Conservation (phyloP, 64 coral and sea anemone genomes). For the Astreopora myriophthalma region DNA sequence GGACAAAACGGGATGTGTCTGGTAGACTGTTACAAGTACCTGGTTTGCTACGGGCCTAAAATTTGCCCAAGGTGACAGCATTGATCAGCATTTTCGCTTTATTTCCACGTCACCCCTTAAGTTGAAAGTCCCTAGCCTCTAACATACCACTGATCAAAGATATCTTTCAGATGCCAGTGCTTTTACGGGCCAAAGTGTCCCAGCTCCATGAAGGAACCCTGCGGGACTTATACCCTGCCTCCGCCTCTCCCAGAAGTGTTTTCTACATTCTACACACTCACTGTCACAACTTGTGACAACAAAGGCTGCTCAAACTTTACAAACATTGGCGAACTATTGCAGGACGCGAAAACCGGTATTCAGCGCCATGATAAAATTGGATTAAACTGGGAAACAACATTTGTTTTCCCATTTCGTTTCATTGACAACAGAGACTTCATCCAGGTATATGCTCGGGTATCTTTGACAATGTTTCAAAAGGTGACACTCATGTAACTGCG, state of each 20-base stretch:
- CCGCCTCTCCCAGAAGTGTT: slow-evolving; percentile 10
- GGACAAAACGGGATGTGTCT: no score
- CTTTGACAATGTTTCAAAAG: not conserved
- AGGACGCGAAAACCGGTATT: not conserved
- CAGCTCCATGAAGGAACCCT: not conserved
- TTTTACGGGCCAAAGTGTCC: slow-evolving; percentile 17
- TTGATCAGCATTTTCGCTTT: no score
- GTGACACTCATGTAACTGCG: no score
- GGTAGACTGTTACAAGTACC: no score
- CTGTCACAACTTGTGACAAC: not conserved
- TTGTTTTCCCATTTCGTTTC: not conserved
- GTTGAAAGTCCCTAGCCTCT: no score
- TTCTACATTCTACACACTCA: slow-evolving; percentile 27
- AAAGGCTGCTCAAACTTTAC: not conserved
- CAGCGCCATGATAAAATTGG: not conserved
- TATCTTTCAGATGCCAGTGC: not conserved
- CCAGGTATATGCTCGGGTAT: not conserved
- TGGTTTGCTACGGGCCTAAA: no score
- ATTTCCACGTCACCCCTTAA: no score
- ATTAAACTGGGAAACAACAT: not conserved
- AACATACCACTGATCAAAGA: no score
- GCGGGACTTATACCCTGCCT: not conserved
- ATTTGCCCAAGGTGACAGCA: no score
- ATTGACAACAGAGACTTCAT: not conserved
- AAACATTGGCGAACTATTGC: slow-evolving; percentile 8